Base-by-base conservation (phyloP, 2,797 vertebrate genomes). In the Leuciscus waleckii region DNA sequence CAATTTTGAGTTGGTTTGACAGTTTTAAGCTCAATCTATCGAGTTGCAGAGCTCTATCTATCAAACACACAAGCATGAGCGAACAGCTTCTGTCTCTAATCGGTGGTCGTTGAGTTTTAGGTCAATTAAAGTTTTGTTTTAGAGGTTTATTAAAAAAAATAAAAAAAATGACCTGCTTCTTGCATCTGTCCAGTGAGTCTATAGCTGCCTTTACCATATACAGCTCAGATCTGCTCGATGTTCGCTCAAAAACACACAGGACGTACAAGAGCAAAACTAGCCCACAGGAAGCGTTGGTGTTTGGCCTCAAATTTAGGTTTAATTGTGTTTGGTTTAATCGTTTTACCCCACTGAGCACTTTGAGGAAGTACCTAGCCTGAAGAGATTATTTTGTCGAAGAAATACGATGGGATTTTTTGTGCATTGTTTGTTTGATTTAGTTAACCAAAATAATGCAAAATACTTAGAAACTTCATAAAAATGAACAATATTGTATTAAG, bases 151-250 rank as follows among this genome's bases (percentile, higher is more conserved):
- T n/a, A n/a, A 63, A 63, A 63, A 46, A 5, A 16, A 54, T 6
- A 41, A 16, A 32, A 80, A 69, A 43, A 35, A n/a, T 46, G 21
- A 82, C 26, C 19, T 35, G 26, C 6, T 39, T 46, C 17, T 75
- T 43, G 11, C 51, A 21, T 65, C 35, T 69, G 81, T 77, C 67
- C 61, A 68, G 23, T 46, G 9, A 26, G 14, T 81, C 32, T 51
- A 37, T 82, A 79, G 56, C 46, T 46, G 69, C 29, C 43, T 88
- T 86, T 75, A 79, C 89, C 83, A 79, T 82, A 88, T 87, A 85
- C 79, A 85, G 85, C 67, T 35, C 41, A 37, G 16, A 29, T 80
- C 17, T 29, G 69, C 68, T 74, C 10, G 69, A 61, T 16, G 29
- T 69, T 58, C 6, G 21, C 10, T 74, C 43, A 3, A 58, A 19